A percentile compares a stretch with the other conserved stretches of the same genome.
phyloP scores from a whole-genome alignment of 1,140 invertebrate species.

The Drosophila arawakana region DNA sequence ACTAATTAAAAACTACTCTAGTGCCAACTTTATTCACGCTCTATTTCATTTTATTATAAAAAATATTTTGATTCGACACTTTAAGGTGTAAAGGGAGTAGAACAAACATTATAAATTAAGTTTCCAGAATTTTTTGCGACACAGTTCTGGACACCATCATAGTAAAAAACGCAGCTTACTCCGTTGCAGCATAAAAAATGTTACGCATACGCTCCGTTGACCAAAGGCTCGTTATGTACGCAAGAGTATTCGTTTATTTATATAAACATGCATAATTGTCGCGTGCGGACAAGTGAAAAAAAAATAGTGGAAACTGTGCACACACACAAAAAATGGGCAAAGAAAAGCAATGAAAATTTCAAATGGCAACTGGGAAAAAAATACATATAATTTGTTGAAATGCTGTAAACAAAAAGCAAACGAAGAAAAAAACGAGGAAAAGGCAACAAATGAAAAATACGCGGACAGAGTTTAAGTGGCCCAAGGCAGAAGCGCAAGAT shows the following conservation, averaged over 20 bases:
- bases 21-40: neutral
- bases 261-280: conserved; percentile 78
- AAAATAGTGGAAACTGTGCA: conserved; percentile 26
- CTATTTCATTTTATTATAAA: neutral
- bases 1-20: neutral
- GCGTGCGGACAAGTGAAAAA: conserved; percentile 62
- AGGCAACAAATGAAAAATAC: conserved; percentile 9
- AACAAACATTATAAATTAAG: conserved; percentile 22
- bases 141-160: conserved; percentile 24
- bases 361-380: conserved; percentile 16
- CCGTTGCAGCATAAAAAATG: conserved; percentile 43
- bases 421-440: conserved; percentile 6
- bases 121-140: conserved; percentile 33
- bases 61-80: neutral
- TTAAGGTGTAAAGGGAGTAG: neutral
- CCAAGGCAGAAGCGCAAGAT: conserved; percentile 29
- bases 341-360: conserved; percentile 38
- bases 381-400: conserved; percentile 42
- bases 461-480: conserved; percentile 34
- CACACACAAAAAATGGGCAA: conserved; percentile 14
- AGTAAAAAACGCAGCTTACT: neutral
- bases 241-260: conserved; percentile 57
- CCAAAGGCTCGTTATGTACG: conserved; percentile 49
- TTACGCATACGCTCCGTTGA: conserved; percentile 70
- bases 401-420: conserved; percentile 19